phyloP scores from a whole-genome alignment of 2,113 vertebrate species.

The Progne subis region DNA sequence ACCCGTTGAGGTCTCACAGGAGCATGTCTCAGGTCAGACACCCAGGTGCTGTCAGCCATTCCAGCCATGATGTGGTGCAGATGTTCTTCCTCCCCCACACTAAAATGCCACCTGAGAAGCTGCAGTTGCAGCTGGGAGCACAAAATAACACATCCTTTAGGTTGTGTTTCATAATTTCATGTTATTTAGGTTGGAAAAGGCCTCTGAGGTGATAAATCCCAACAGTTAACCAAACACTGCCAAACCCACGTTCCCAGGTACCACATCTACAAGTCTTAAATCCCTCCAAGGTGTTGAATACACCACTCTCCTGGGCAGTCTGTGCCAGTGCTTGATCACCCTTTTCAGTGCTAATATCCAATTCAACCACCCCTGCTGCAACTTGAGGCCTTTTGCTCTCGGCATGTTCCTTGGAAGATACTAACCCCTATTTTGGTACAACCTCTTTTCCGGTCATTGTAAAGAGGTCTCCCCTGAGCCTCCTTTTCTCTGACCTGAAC shows the following conservation, averaged over 20 bases:
- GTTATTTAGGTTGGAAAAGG: neutral
- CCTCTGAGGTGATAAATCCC: neutral
- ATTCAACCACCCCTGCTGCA: neutral
- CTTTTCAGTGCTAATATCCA: neutral
- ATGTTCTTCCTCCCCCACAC: neutral
- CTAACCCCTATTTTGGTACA: neutral
- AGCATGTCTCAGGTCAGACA: neutral
- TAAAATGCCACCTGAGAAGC: neutral
- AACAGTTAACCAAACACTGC: rapidly evolving
- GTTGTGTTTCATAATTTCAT: too few relatives aligned
- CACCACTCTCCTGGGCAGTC: neutral
- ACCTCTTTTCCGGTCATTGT: neutral
- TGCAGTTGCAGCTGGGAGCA: neutral
- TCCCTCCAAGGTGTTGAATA: neutral
- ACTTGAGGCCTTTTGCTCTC: neutral
- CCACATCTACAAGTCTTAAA: neutral
- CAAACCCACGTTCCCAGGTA: neutral
- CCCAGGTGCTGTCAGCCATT: neutral
- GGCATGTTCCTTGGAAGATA: neutral
- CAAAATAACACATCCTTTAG: neutral
- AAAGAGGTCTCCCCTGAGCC: neutral
- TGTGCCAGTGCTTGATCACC: neutral
- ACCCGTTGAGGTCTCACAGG: neutral
- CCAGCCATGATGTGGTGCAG: neutral
- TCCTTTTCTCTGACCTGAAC: neutral